Evolutionary conservation across 2,888 invertebrate species (phyloP).

Genomic region (Drosophila atripex): DNA sequence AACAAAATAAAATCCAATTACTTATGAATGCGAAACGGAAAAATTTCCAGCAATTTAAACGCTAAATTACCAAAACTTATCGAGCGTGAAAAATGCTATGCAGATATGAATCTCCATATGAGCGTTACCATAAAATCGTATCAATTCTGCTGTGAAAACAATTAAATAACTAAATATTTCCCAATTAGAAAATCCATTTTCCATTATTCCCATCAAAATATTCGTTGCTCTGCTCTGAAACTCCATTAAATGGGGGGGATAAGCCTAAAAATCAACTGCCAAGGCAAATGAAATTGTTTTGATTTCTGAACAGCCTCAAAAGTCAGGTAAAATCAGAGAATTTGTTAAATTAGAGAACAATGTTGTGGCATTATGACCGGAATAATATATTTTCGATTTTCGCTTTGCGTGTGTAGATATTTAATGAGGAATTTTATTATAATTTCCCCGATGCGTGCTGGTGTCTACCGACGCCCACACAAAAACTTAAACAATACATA

Average conservation of each 20-base stretch:
- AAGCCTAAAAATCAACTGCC: conserved; percentile 38
- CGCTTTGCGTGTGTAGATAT: conserved; percentile 57
- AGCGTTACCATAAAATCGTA: conserved; percentile 16
- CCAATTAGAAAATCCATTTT: conserved; percentile 3
- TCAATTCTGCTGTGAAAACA: conserved; percentile 33
- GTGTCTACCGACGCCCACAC: conserved; percentile 29
- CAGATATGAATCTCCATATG: conserved; percentile 17
- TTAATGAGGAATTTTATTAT: conserved; percentile 36
- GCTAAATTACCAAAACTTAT: conserved; percentile 51
- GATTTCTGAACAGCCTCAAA: conserved; percentile 5
- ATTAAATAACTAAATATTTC: conserved; percentile 22
- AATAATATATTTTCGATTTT: conserved; percentile 25
- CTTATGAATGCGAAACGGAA: conserved; percentile 39
- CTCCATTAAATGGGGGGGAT: conserved; percentile 7
- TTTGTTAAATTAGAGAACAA: conserved; percentile 34
- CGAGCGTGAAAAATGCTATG: conserved; percentile 39
- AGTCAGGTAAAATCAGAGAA: conserved; percentile 11
- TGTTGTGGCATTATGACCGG: conserved; percentile 39
- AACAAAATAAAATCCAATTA: conserved; percentile 37
- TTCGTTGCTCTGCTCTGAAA: conserved; percentile 16
- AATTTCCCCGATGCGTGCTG: conserved; percentile 24
- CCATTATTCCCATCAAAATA: background rate
- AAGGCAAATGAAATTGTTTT: conserved; percentile 27
- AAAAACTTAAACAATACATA: conserved; percentile 22
- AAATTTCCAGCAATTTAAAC: conserved; percentile 41